A percentile compares a stretch with the other conserved stretches of the same genome.
These are phyloP conservation scores for Tupaia tana DNA, from an alignment of 2,113 vertebrate genomes.

Conservation along the genomic window DNA sequence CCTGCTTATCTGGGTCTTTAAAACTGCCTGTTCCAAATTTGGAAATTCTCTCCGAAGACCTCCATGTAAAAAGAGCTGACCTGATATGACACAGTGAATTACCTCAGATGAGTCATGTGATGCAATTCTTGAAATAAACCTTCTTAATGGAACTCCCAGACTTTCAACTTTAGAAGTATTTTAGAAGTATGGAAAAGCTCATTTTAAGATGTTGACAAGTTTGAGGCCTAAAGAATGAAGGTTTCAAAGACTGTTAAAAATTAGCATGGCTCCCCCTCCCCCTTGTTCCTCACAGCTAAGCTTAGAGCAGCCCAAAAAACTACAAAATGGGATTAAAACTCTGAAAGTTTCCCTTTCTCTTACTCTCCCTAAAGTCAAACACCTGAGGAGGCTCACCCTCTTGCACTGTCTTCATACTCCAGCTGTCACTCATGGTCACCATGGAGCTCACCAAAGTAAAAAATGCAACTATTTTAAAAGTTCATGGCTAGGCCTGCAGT, in stretches of 20 bases:
- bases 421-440: neutral
- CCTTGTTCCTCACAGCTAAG: neutral
- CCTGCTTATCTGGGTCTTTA: neutral
- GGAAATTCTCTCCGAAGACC: neutral
- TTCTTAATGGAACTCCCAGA: neutral
- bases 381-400: neutral
- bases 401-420: neutral
- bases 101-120: neutral
- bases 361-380: neutral
- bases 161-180: slow-evolving; percentile 10
- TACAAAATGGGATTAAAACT: neutral
- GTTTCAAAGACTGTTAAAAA: neutral
- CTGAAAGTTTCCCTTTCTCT: neutral
- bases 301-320: neutral
- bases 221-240: neutral
- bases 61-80: neutral
- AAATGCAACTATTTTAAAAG: neutral
- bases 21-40: neutral
- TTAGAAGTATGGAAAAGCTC: neutral
- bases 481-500: neutral
- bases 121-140: neutral
- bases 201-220: neutral
- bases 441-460: neutral
- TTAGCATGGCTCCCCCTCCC: accelerated
- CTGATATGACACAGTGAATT: neutral